A percentile compares a stretch with the other conserved stretches of the same genome.
phyloP scores from a whole-genome alignment of 2,888 invertebrate genomes.

The Rugalucina vietnamica region DNA sequence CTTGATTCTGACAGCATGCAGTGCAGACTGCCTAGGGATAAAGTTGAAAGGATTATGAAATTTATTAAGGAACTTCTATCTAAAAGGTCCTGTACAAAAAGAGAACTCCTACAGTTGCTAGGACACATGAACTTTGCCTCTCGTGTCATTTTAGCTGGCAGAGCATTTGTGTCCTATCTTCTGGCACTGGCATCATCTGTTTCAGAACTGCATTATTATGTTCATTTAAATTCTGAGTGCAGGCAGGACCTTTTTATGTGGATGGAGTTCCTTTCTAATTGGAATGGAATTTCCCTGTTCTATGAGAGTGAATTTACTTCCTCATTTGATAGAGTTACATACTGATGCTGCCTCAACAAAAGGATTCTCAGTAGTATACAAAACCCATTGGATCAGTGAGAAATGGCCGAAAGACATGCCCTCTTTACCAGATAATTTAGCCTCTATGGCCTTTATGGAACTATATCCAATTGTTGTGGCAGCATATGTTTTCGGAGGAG shows the following conservation, averaged over 20 bases:
- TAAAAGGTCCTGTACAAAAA: not conserved
- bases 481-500: slow-evolving; percentile 17
- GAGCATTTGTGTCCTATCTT: not conserved
- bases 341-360: slow-evolving; percentile 34
- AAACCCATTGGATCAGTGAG: slow-evolving; percentile 32
- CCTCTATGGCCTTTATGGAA: slow-evolving; percentile 42
- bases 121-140: slow-evolving; percentile 41
- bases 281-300: slow-evolving; percentile 35
- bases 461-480: slow-evolving; percentile 40
- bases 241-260: slow-evolving; percentile 37
- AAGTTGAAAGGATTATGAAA: not conserved
- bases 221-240: slow-evolving; percentile 10
- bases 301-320: not conserved
- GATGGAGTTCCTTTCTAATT: slow-evolving; percentile 7
- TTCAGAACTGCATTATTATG: slow-evolving; percentile 18
- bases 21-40: not conserved
- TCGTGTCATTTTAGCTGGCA: slow-evolving; percentile 25
- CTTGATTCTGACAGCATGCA: slow-evolving; percentile 49
- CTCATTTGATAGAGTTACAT: slow-evolving; percentile 9
- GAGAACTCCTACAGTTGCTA: slow-evolving; percentile 20
- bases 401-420: slow-evolving; percentile 24
- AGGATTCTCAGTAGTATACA: slow-evolving; percentile 30
- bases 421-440: not conserved
- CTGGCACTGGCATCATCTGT: slow-evolving; percentile 21
- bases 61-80: not conserved